Evolutionary conservation across 2,888 invertebrate genomes (phyloP).

Genomic region (Tinea semifulvella): DNA sequence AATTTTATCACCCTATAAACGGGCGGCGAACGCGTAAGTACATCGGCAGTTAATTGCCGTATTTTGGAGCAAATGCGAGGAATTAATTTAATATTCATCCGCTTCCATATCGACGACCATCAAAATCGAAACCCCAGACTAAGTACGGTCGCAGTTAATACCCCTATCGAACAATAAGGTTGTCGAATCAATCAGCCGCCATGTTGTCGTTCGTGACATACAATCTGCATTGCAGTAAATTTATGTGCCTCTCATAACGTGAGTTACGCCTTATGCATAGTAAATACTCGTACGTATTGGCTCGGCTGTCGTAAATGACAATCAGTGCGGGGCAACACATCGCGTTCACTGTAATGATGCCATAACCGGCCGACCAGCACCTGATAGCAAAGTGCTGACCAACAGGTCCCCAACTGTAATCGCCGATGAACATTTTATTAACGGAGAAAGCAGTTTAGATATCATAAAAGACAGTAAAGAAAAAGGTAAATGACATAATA

Average conservation of each 20-base stretch:
- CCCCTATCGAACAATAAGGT: slow-evolving; percentile 18
- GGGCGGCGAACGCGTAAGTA: slow-evolving; percentile 27
- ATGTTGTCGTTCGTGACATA: slow-evolving; percentile 9
- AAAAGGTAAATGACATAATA: neutral
- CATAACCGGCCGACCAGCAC: neutral
- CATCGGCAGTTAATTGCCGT: slow-evolving; percentile 39
- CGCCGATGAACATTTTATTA: neutral
- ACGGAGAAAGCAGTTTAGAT: neutral
- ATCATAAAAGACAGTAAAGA: neutral
- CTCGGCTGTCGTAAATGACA: slow-evolving; percentile 10
- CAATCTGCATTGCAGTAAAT: slow-evolving; percentile 13
- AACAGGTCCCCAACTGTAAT: neutral
- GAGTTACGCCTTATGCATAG: slow-evolving; percentile 13
- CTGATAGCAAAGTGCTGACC: neutral
- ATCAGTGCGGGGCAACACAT: slow-evolving; percentile 3
- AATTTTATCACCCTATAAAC: slow-evolving; percentile 45
- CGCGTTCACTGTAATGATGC: slow-evolving; percentile 2
- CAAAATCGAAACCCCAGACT: slow-evolving; percentile 29
- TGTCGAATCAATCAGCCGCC: slow-evolving; percentile 13
- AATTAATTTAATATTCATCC: slow-evolving; percentile 47
- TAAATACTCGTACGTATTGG: slow-evolving; percentile 7
- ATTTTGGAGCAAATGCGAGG: slow-evolving; percentile 37
- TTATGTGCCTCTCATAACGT: slow-evolving; percentile 13
- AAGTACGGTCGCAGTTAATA: slow-evolving; percentile 27
- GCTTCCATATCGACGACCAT: slow-evolving; percentile 32